Conservation (phyloP, 1,140 invertebrate genomes). For the Bombus cullumanus region DNA sequence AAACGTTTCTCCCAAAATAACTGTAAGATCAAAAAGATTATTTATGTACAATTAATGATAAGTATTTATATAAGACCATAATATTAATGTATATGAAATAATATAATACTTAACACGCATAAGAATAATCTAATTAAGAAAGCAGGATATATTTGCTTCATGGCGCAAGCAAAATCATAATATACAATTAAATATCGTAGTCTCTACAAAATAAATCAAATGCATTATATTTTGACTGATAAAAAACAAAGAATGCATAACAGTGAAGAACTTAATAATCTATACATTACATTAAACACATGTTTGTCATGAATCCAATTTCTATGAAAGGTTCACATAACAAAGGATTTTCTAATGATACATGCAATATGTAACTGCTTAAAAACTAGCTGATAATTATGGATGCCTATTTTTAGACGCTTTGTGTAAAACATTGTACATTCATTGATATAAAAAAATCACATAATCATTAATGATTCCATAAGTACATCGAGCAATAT, state of each 20-base stretch:
- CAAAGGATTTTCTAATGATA: neutral
- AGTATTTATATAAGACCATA: neutral
- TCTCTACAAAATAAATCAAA: neutral
- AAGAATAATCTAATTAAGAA: constrained; percentile 22
- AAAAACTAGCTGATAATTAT: neutral
- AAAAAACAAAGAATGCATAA: neutral
- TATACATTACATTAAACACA: neutral
- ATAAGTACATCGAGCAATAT: constrained; percentile 69
- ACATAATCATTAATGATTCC: constrained; percentile 57
- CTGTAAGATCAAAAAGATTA: constrained; percentile 78
- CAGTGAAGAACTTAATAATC: neutral
- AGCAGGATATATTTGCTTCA: constrained; percentile 22
- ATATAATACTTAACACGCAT: constrained; percentile 15
- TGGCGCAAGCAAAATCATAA: constrained; percentile 12
- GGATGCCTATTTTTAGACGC: neutral
- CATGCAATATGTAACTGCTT: constrained; percentile 33
- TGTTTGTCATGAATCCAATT: neutral
- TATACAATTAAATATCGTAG: neutral
- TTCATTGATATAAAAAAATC: constrained; percentile 24
- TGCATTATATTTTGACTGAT: neutral
- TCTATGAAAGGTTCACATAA: neutral
- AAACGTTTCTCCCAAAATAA: constrained; percentile 99
- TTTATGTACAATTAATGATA: neutral
- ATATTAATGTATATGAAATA: neutral
- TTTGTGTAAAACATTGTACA: neutral